These are phyloP conservation scores for Acleris literana DNA, from an alignment of 2,888 invertebrate species.

Conservation along the genomic window DNA sequence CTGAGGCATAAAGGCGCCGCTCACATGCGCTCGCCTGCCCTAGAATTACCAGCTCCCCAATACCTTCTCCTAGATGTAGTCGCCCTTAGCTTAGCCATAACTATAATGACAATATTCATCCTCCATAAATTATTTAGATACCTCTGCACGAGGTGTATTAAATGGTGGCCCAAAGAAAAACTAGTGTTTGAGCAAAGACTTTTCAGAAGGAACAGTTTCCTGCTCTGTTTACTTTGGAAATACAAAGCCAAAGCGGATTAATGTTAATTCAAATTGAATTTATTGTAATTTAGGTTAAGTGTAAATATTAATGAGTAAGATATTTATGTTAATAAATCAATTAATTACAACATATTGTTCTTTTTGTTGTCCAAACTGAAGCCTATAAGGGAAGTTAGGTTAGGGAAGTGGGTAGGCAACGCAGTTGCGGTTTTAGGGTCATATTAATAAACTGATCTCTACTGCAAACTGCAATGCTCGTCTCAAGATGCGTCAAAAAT, in stretches of 20 bases:
- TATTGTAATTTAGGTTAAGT: slow-evolving; percentile 55
- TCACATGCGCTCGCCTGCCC: slow-evolving; percentile 77
- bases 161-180: slow-evolving; percentile 72
- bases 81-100: slow-evolving; percentile 59
- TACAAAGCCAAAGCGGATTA: slow-evolving; percentile 72
- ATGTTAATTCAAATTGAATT: slow-evolving; percentile 41
- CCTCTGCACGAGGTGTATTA: slow-evolving; percentile 69
- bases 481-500: too few relatives aligned
- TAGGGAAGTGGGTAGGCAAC: too few relatives aligned
- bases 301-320: slow-evolving; percentile 71
- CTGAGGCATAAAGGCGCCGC: slow-evolving; percentile 82
- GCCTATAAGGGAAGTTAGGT: background rate
- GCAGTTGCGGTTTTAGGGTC: too few relatives aligned
- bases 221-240: slow-evolving; percentile 69
- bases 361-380: background rate
- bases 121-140: slow-evolving; percentile 70
- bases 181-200: slow-evolving; percentile 66
- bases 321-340: slow-evolving; percentile 60
- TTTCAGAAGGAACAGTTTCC: slow-evolving; percentile 65
- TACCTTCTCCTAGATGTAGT: slow-evolving; percentile 71
- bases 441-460: too few relatives aligned
- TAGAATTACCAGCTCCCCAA: slow-evolving; percentile 76
- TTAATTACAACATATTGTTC: slow-evolving; percentile 14
- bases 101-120: slow-evolving; percentile 60
- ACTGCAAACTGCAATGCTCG: too few relatives aligned